Evolutionary conservation across 2,113 vertebrate genomes (phyloP).

Genomic region (Microtus pennsylvanicus): DNA sequence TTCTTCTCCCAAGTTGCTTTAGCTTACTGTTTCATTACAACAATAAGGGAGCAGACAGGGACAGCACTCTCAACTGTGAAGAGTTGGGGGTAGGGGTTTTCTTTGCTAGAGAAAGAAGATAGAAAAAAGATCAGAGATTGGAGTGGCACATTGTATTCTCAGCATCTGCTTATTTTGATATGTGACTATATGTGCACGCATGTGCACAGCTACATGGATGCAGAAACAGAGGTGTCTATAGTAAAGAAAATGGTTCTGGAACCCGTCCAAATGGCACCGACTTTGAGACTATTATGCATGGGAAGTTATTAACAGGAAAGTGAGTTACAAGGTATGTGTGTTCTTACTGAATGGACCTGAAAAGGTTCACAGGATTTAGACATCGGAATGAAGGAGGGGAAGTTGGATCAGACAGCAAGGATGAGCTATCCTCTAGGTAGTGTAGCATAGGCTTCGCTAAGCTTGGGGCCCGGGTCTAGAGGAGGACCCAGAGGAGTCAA

Average conservation of each 20-base stretch:
- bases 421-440: neutral
- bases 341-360: neutral
- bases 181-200: neutral
- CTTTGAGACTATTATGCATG: neutral
- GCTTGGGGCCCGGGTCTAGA: no score
- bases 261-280: neutral
- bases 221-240: neutral
- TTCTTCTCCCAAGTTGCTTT: neutral
- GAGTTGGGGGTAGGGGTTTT: no score
- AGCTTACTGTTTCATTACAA: neutral
- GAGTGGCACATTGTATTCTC: neutral
- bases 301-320: neutral
- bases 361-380: neutral
- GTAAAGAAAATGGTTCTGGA: neutral
- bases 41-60: neutral
- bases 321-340: neutral
- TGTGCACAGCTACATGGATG: neutral
- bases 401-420: neutral
- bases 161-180: neutral
- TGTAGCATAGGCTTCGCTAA: neutral
- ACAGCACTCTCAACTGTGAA: no score
- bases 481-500: neutral
- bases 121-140: neutral
- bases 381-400: neutral
- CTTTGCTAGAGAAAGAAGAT: neutral